A percentile compares a stretch with the other conserved stretches of the same genome.
Evolutionary conservation across 2,113 vertebrate species (phyloP).

Genomic region (Andinoacara biseriatus): DNA sequence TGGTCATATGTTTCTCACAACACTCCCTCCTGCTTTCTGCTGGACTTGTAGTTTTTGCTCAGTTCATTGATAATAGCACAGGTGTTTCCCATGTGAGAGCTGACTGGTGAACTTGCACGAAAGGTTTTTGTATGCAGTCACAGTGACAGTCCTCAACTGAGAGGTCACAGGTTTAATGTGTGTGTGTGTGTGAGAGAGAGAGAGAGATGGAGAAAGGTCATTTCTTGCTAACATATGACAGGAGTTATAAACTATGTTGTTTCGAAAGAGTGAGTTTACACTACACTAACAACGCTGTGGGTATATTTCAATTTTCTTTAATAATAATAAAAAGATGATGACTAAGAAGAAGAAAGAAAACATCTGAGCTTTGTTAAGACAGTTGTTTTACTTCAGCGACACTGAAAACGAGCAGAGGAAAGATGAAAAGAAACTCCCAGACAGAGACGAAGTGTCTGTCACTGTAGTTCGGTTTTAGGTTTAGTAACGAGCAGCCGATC

Average conservation of each 20-base stretch:
- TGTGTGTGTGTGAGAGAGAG: no score
- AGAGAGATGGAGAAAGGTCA: neutral
- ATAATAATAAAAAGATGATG: neutral
- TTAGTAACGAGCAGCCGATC: neutral
- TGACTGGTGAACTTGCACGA: neutral
- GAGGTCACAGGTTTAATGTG: neutral
- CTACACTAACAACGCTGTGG: neutral
- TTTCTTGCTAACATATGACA: neutral
- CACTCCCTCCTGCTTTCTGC: neutral
- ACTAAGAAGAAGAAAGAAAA: neutral
- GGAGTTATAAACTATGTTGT: neutral
- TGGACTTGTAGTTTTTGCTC: neutral
- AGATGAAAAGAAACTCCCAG: slow-evolving; percentile 5
- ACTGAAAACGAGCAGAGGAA: neutral
- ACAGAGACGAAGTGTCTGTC: neutral
- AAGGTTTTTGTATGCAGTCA: neutral
- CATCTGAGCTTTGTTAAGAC: neutral
- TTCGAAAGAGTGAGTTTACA: neutral
- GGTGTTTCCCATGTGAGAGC: neutral
- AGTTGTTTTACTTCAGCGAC: neutral
- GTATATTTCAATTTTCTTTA: neutral
- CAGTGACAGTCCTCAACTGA: neutral
- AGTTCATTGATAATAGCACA: neutral
- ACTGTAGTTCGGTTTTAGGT: neutral
- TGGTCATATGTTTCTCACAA: neutral